Evolutionary conservation across 2,888 invertebrate genomes (phyloP), one percentile per base, ranked within the genome.

Genomic region (Scaptomyza polygonia): DNA sequence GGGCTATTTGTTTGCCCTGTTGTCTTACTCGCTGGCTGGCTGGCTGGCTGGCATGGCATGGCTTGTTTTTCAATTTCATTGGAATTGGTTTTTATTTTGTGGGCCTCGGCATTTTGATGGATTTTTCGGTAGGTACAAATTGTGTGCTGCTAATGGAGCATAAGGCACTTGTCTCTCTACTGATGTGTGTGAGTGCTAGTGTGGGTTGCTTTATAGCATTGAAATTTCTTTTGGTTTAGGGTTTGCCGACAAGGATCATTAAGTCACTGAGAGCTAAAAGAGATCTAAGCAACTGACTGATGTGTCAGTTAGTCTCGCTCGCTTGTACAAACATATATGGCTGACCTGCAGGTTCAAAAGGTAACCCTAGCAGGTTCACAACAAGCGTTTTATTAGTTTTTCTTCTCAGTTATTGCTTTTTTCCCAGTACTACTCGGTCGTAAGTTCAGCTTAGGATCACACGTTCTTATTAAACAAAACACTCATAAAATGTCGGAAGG

Each of bases 11-110:
- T 48, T 59, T 58, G 67, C 21, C 30, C 21, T 21, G 53, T 34
- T 58, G 58, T 45, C 53, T 39, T 11, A 11, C 27, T 44, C 14
- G 25, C 14, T 44, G 25, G 29, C 16, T 43, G 40, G 40, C 40
- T 39, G 14, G 27, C 27, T 11, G n/a, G n/a, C n/a, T 29, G 16
- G 76, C 64, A 77, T 69, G 58, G 68, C 71, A 75, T 85, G 85
- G 77, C 85, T 48, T 48, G 48, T 48, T 48, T 48, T 48, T 48
- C 79, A 85, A 82, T 82, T 82, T 82, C 86, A 85, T 85, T 77
- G 77, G 86, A 82, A 82, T 82, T 82, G 82, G 62, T 77, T 82
- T 82, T 82, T 82, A 85, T 82, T 80, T 79, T 79, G 79, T 79
- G 79, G 70, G 62, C 66, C 48, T 58, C 62, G 48, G 57, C 51